These are phyloP conservation scores for Scolopax bukidnonensis DNA, from an alignment of 2,797 vertebrate species.

Conservation along the genomic window DNA sequence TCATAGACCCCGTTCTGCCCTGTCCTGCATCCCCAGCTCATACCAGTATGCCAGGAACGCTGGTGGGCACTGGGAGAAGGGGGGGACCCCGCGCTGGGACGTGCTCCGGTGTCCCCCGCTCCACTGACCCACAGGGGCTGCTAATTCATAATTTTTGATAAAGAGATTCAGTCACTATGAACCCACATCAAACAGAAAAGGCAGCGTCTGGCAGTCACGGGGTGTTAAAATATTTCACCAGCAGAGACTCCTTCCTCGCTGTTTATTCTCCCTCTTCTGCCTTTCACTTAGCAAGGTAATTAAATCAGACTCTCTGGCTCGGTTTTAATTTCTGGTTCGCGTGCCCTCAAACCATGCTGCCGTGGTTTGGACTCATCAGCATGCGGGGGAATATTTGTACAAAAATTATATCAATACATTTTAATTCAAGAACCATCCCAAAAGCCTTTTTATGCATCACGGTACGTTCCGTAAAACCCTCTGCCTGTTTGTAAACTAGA, in stretches of 20 bases:
- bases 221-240: neutral
- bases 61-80: neutral
- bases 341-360: conserved; percentile 45
- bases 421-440: neutral
- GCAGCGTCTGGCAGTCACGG: neutral
- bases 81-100: neutral
- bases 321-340: conserved; percentile 56
- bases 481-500: neutral
- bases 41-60: accelerated
- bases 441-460: neutral
- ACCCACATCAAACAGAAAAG: neutral
- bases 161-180: neutral
- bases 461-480: neutral
- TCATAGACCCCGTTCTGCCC: accelerated
- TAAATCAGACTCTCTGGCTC: conserved; percentile 40
- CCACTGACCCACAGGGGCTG: neutral
- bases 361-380: neutral
- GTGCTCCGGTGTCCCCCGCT: neutral
- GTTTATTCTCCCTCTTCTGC: neutral
- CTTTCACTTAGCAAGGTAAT: conserved; percentile 56
- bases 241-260: neutral
- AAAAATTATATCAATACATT: neutral
- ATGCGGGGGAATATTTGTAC: neutral
- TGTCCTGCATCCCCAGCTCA: neutral
- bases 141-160: neutral